Evolutionary conservation across 2,888 invertebrate species (phyloP).

Genomic region (Melinaea menophilus): DNA sequence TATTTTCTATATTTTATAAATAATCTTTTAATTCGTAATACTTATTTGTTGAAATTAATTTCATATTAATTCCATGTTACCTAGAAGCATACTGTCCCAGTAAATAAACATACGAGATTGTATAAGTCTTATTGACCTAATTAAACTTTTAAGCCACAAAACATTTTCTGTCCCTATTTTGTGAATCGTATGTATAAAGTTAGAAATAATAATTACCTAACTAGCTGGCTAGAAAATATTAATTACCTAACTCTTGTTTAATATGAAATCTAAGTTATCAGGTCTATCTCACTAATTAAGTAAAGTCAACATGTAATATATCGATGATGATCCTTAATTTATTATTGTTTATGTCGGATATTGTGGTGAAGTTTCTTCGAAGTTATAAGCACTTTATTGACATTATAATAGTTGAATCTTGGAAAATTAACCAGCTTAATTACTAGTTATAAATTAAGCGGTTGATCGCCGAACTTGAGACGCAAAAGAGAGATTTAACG

Average conservation of each 20-base stretch:
- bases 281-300: too few relatives aligned
- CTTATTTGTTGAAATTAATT: not conserved
- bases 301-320: too few relatives aligned
- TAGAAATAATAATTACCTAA: too few relatives aligned
- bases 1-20: not conserved
- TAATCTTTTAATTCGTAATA: not conserved
- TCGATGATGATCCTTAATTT: too few relatives aligned
- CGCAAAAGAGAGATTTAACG: not conserved
- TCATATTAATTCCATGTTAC: not conserved
- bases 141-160: not conserved
- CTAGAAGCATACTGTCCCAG: not conserved
- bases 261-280: too few relatives aligned
- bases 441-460: conserved; percentile 14
- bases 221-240: too few relatives aligned
- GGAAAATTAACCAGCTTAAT: conserved; percentile 5
- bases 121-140: conserved; percentile 2
- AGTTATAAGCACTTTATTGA: not conserved
- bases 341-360: not conserved
- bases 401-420: conserved; percentile 2
- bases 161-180: not conserved
- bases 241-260: too few relatives aligned
- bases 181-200: too few relatives aligned
- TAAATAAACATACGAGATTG: not conserved
- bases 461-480: conserved; percentile 14
- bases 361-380: not conserved